Conservation (phyloP, 2,888 invertebrate species). For the Cerceris rybyensis region DNA sequence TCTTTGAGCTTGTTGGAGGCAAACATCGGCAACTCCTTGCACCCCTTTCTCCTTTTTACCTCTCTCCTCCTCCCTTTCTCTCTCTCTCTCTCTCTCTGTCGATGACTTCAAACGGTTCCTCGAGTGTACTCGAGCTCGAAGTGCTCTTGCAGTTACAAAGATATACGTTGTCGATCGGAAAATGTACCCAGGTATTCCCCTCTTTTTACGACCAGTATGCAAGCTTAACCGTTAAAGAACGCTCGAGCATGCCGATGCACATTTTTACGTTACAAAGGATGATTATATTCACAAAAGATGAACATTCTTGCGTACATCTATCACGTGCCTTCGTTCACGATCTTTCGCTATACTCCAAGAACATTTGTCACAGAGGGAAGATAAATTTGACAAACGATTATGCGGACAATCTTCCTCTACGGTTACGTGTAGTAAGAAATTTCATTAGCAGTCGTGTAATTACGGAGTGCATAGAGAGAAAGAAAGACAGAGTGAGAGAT, state of each 20-base stretch:
- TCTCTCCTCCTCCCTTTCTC: slow-evolving; percentile 9
- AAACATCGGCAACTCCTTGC: slow-evolving; percentile 52
- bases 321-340: not conserved
- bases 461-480: no score
- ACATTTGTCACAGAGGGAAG: not conserved
- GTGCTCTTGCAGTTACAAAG: slow-evolving; percentile 65
- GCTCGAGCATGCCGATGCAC: slow-evolving; percentile 51
- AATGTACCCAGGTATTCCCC: slow-evolving; percentile 45
- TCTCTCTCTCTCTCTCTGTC: slow-evolving; percentile 40
- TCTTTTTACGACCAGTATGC: slow-evolving; percentile 32
- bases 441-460: no score
- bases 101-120: slow-evolving; percentile 67
- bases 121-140: slow-evolving; percentile 60
- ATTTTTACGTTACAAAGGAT: slow-evolving; percentile 55
- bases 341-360: not conserved
- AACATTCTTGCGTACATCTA: not conserved
- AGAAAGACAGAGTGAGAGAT: no score
- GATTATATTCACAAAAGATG: slow-evolving; percentile 40
- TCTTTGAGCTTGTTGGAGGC: slow-evolving; percentile 49
- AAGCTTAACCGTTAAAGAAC: slow-evolving; percentile 43
- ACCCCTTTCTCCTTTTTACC: slow-evolving; percentile 17
- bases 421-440: no score
- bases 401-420: no score
- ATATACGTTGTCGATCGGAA: slow-evolving; percentile 61
- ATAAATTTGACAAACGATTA: no score